phyloP scores from a whole-genome alignment of 1,140 invertebrate genomes.

The Pseudobourletiella spinata region DNA sequence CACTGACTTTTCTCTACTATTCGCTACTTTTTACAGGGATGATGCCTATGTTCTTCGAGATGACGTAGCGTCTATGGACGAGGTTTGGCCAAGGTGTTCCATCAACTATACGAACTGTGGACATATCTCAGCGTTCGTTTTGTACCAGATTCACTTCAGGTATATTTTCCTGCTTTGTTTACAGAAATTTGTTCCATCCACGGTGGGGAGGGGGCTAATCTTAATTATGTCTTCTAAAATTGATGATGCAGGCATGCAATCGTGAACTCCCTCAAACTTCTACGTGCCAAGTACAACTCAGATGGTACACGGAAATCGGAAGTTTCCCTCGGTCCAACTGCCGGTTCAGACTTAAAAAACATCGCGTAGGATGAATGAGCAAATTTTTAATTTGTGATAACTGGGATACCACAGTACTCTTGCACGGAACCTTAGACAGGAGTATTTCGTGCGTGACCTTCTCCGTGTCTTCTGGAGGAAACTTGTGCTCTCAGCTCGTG shows the following conservation, averaged over 20 bases:
- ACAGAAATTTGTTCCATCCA: no score
- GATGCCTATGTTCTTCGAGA: slow-evolving; percentile 36
- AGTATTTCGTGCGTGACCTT: no score
- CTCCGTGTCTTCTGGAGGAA: no score
- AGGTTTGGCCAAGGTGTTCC: slow-evolving; percentile 75
- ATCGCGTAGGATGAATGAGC: no score
- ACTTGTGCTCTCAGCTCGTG: no score
- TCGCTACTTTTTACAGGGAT: slow-evolving; percentile 27
- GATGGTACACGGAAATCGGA: no score
- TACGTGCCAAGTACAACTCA: slow-evolving; percentile 21
- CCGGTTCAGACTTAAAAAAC: no score
- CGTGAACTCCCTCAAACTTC: slow-evolving; percentile 5
- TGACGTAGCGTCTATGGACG: slow-evolving; percentile 40
- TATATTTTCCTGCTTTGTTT: slow-evolving; percentile 41
- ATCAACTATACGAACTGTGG: slow-evolving; percentile 79
- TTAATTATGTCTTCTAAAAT: background rate
- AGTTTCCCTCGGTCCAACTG: no score
- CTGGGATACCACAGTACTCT: no score
- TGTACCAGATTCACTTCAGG: slow-evolving; percentile 79
- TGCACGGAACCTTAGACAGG: no score
- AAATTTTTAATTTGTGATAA: no score
- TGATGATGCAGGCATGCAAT: slow-evolving; percentile 11
- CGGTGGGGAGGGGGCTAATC: background rate
- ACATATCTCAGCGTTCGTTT: slow-evolving; percentile 80
- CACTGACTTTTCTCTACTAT: background rate